These are phyloP conservation scores for Poliocrania exsul DNA, from an alignment of 2,797 vertebrate species.

Conservation along the genomic window DNA sequence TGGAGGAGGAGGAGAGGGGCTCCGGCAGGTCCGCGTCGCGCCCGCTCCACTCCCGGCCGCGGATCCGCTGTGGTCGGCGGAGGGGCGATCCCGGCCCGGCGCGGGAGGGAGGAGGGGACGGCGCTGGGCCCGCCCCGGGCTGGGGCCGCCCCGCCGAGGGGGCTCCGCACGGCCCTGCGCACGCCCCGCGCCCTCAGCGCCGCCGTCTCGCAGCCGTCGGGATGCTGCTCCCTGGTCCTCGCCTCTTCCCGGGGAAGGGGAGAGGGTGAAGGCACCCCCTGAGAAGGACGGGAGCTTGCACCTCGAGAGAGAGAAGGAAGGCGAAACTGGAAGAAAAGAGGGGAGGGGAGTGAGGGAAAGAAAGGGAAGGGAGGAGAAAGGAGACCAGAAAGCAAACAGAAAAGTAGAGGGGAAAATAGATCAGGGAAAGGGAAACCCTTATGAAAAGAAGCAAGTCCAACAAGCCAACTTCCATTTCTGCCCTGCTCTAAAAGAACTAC, in stretches of 20 bases:
- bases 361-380: background rate
- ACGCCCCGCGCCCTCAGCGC: background rate
- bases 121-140: conserved; percentile 25
- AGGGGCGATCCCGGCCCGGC: background rate
- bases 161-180: background rate
- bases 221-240: background rate
- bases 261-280: background rate
- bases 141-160: background rate
- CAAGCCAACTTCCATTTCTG: background rate
- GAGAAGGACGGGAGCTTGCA: background rate
- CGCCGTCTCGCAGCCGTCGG: too few relatives aligned
- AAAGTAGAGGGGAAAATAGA: background rate
- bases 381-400: background rate
- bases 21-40: background rate
- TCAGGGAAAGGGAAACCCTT: background rate
- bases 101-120: conserved; percentile 13
- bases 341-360: background rate
- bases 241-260: background rate
- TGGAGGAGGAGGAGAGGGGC: background rate
- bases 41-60: conserved; percentile 28
- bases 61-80: background rate
- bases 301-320: background rate
- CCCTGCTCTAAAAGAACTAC: background rate
- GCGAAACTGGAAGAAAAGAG: too few relatives aligned
- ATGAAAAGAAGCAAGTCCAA: background rate